phyloP scores from a whole-genome alignment of 2,113 vertebrate species.

The Sakesphorus luctuosus region DNA sequence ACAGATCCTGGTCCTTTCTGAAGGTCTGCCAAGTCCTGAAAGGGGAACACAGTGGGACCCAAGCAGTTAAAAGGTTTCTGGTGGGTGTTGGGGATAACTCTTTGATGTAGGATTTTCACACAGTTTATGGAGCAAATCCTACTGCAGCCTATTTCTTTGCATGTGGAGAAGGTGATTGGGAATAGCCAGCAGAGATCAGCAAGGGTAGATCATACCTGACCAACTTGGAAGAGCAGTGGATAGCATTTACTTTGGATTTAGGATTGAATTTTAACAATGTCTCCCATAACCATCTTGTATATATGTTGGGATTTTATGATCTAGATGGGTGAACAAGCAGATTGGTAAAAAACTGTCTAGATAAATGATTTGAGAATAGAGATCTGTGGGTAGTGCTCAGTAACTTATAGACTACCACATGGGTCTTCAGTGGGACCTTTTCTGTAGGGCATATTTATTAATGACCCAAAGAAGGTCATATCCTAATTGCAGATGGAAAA shows the following conservation, averaged over 20 bases:
- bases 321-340: neutral
- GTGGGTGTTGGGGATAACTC: neutral
- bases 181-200: neutral
- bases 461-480: neutral
- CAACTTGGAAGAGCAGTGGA: neutral
- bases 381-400: neutral
- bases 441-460: neutral
- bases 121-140: neutral
- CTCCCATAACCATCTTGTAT: neutral
- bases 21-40: neutral
- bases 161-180: neutral
- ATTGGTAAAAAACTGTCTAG: neutral
- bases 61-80: neutral
- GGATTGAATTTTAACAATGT: neutral
- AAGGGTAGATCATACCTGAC: neutral
- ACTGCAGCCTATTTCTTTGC: neutral
- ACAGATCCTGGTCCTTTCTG: neutral
- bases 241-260: neutral
- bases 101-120: neutral
- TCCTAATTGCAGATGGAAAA: neutral
- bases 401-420: neutral
- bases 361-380: neutral
- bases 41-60: neutral
- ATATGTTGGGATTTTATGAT: neutral
- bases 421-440: neutral